These are phyloP conservation scores for Meleagris gallopavo DNA, from an alignment of 2,113 vertebrate genomes.

Conservation along the genomic window DNA sequence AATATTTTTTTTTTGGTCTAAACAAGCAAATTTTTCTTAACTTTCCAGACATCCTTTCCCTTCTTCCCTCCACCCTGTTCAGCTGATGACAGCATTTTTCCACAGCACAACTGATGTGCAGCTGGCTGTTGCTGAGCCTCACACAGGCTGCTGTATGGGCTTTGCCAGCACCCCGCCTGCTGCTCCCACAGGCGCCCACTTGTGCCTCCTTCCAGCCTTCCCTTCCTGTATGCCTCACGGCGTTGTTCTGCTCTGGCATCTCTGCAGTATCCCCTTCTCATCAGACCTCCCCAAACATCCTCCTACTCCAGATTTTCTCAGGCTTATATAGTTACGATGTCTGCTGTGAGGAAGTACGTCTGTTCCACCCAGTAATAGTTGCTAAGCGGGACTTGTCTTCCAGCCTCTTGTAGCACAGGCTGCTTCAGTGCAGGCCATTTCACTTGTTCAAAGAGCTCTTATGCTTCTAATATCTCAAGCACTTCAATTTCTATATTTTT, in stretches of 20 bases:
- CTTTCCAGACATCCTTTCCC: background rate
- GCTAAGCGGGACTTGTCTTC: conserved; percentile 38
- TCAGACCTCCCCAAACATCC: background rate
- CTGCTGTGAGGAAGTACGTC: conserved; percentile 47
- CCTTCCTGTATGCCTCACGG: background rate
- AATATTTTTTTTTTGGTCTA: background rate
- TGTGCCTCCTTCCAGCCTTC: background rate
- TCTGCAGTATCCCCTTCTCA: background rate
- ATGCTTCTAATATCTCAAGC: background rate
- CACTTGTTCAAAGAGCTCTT: background rate
- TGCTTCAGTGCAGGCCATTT: background rate
- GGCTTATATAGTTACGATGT: background rate
- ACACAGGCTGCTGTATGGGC: background rate
- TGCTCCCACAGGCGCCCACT: background rate
- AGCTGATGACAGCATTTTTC: conserved; percentile 12
- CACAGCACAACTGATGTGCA: background rate
- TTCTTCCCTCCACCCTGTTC: background rate
- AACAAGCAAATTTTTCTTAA: background rate
- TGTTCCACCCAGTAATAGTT: conserved; percentile 65
- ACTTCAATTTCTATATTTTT: background rate
- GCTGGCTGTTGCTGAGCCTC: background rate
- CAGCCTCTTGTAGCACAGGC: background rate
- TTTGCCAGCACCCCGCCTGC: conserved; percentile 27
- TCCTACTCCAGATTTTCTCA: conserved; percentile 13
- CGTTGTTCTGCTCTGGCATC: background rate